These are phyloP conservation scores for Proctacanthus coquilletti DNA, from an alignment of 1,140 invertebrate genomes.

Conservation along the genomic window DNA sequence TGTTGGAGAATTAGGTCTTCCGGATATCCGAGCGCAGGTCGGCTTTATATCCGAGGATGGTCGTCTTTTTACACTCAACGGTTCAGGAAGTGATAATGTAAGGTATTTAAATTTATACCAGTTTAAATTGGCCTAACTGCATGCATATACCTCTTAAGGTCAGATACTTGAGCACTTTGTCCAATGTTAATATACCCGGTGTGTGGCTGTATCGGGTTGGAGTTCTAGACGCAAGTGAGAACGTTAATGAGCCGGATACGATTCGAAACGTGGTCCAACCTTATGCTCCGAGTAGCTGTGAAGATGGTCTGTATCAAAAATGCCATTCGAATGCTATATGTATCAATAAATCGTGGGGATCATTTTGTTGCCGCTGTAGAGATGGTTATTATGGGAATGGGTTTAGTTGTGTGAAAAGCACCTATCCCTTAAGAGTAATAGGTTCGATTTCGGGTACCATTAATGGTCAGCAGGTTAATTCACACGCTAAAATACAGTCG, in stretches of 20 bases:
- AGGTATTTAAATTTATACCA: conserved; percentile 7
- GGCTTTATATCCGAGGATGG: conserved; percentile 77
- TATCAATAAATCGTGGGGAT: conserved; percentile 60
- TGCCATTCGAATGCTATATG: conserved; percentile 75
- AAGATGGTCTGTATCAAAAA: conserved; percentile 38
- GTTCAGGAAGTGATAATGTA: conserved; percentile 79
- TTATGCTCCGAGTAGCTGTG: conserved; percentile 35
- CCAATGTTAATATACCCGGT: conserved; percentile 67
- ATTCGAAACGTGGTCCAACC: conserved; percentile 27
- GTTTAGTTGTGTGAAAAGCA: conserved; percentile 65
- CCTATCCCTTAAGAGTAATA: conserved; percentile 65
- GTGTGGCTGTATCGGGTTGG: conserved; percentile 74
- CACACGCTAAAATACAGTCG: conserved; percentile 71
- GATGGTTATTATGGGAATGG: conserved; percentile 81
- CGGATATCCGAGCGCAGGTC: conserved; percentile 79
- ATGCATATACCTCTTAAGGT: conserved; percentile 37
- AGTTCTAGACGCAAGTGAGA: conserved; percentile 37
- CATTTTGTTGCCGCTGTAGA: conserved; percentile 80
- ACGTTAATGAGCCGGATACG: conserved; percentile 51
- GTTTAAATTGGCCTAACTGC: not conserved
- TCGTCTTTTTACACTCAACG: conserved; percentile 50
- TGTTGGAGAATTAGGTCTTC: conserved; percentile 43
- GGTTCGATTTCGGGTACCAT: conserved; percentile 69
- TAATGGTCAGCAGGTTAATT: conserved; percentile 53
- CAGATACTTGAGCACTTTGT: conserved; percentile 43